Percentiles rank a stretch among this genome's conserved stretches.
Evolutionary conservation across 1,140 invertebrate genomes (phyloP).

Genomic region (Plodia interpunctella): DNA sequence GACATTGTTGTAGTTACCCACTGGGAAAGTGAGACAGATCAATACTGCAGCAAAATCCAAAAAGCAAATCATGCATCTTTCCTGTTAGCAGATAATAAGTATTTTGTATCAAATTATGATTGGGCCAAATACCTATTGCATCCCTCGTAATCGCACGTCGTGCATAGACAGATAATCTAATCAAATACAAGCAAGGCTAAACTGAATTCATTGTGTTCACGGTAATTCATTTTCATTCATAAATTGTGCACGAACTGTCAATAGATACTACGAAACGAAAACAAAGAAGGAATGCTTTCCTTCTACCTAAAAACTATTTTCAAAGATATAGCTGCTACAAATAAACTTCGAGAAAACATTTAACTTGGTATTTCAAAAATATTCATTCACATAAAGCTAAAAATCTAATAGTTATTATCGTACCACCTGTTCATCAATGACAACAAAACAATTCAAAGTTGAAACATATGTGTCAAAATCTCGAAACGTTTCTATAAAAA

Average conservation of each 20-base stretch:
- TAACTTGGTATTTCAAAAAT: neutral
- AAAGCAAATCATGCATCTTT: no score
- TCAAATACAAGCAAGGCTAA: slow-evolving; percentile 50
- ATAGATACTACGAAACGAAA: slow-evolving; percentile 59
- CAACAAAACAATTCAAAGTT: slow-evolving; percentile 38
- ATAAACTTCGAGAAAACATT: neutral
- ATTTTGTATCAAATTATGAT: no score
- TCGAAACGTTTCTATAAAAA: neutral
- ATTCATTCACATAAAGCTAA: slow-evolving; percentile 36
- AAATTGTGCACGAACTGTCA: slow-evolving; percentile 66
- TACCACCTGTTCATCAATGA: slow-evolving; percentile 69
- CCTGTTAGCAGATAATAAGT: no score
- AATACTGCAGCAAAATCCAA: no score
- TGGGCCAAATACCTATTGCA: no score
- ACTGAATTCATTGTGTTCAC: slow-evolving; percentile 69
- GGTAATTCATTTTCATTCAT: slow-evolving; percentile 65
- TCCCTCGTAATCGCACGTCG: no score
- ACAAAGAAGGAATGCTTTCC: slow-evolving; percentile 44
- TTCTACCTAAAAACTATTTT: neutral
- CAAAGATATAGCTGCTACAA: neutral
- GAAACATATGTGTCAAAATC: slow-evolving; percentile 1
- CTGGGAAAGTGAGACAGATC: no score
- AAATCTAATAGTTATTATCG: slow-evolving; percentile 37
- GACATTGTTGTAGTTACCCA: no score
- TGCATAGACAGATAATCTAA: slow-evolving; percentile 26